These are phyloP conservation scores for Simalia tracyae DNA, from an alignment of 2,797 vertebrate species.

Conservation along the genomic window DNA sequence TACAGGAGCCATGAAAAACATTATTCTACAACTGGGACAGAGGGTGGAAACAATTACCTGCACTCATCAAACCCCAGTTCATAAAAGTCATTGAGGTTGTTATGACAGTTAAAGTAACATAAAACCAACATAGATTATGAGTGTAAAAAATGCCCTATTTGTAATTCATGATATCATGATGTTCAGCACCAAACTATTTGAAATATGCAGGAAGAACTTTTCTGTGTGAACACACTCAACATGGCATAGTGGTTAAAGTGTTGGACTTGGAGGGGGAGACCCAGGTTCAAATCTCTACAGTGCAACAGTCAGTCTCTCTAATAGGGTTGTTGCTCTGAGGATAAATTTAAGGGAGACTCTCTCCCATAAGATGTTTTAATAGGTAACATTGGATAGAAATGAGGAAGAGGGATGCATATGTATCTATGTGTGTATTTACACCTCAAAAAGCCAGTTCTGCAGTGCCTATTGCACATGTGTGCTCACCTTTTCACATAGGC, in stretches of 20 bases:
- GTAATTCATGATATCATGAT: background rate
- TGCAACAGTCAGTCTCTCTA: no score
- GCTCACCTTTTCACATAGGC: no score
- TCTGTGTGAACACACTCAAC: no score
- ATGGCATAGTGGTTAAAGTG: no score
- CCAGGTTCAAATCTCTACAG: no score
- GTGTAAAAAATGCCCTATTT: background rate
- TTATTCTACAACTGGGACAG: background rate
- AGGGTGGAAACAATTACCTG: background rate
- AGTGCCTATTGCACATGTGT: background rate
- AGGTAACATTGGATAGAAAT: no score
- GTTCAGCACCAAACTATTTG: background rate
- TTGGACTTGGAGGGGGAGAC: no score
- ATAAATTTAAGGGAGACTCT: no score
- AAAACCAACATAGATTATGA: background rate
- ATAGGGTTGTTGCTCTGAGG: background rate
- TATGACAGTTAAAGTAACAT: background rate
- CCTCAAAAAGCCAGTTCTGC: background rate
- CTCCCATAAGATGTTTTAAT: no score
- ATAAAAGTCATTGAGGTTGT: background rate
- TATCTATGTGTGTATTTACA: no score
- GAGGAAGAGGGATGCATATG: no score
- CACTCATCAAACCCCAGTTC: background rate
- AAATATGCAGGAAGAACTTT: background rate
- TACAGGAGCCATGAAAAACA: background rate